phyloP scores from a whole-genome alignment of 1,140 invertebrate genomes.

The Atta texana region DNA sequence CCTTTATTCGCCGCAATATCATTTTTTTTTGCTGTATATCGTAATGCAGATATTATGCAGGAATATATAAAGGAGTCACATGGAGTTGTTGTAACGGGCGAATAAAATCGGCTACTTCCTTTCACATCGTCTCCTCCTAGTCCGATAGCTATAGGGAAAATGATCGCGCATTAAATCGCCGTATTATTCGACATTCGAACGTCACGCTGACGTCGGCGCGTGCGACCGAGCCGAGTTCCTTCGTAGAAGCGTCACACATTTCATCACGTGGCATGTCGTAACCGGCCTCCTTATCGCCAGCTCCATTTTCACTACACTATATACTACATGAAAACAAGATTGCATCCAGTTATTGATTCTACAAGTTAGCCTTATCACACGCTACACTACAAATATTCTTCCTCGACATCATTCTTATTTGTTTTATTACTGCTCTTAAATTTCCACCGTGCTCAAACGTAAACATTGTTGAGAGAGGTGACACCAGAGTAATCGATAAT shows the following conservation, averaged over 20 bases:
- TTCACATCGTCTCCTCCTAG: conserved; percentile 39
- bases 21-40: background rate
- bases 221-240: conserved; percentile 33
- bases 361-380: background rate
- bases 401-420: background rate
- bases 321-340: conserved; percentile 25
- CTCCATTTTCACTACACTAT: conserved; percentile 43
- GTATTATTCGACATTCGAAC: conserved; percentile 50
- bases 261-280: conserved; percentile 41
- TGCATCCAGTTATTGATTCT: conserved; percentile 13
- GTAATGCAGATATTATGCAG: background rate
- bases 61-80: background rate
- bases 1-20: background rate
- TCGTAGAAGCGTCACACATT: conserved; percentile 48
- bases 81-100: conserved; percentile 33
- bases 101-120: conserved; percentile 54
- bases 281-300: conserved; percentile 42
- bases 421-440: background rate
- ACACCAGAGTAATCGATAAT: background rate
- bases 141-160: conserved; percentile 37
- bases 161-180: conserved; percentile 48
- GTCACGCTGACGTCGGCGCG: conserved; percentile 58
- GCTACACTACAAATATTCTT: background rate
- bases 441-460: background rate
- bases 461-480: background rate